Percentiles rank a stretch among this genome's conserved stretches.
These are phyloP conservation scores for Ammospiza maritima DNA, from an alignment of 2,797 vertebrate species.

Conservation along the genomic window DNA sequence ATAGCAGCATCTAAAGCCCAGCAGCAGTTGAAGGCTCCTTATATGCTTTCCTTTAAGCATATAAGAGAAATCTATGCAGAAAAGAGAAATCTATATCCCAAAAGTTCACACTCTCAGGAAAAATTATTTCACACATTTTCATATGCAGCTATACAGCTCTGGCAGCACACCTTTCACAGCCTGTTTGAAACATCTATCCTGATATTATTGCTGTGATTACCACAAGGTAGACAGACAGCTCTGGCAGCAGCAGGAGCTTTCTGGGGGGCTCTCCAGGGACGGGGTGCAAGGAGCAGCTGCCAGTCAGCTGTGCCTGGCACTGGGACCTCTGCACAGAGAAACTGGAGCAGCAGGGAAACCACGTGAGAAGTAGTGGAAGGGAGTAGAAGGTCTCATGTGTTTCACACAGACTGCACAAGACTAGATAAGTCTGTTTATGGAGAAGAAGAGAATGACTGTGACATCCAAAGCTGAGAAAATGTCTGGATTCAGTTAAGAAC, in stretches of 20 bases:
- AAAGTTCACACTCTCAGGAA: neutral
- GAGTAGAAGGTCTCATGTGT: neutral
- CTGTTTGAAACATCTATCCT: neutral
- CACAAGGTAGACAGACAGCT: accelerated
- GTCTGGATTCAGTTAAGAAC: neutral
- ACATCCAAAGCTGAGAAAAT: neutral
- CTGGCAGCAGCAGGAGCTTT: neutral
- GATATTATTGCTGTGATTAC: neutral
- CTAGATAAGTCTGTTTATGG: neutral
- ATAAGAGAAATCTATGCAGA: neutral
- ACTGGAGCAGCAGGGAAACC: neutral
- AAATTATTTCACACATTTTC: neutral
- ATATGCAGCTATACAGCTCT: neutral
- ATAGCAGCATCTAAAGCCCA: neutral
- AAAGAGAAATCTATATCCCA: neutral
- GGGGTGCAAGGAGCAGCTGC: neutral
- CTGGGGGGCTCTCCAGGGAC: neutral
- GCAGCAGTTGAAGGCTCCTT: neutral
- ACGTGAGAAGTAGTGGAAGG: accelerated
- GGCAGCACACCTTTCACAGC: neutral
- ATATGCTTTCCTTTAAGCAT: neutral
- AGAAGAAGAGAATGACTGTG: neutral
- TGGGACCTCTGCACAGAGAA: neutral
- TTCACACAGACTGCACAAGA: neutral
- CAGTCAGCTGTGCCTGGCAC: neutral